Base-by-base conservation (phyloP, 2,888 invertebrate genomes). In the Cephonodes hylas region DNA sequence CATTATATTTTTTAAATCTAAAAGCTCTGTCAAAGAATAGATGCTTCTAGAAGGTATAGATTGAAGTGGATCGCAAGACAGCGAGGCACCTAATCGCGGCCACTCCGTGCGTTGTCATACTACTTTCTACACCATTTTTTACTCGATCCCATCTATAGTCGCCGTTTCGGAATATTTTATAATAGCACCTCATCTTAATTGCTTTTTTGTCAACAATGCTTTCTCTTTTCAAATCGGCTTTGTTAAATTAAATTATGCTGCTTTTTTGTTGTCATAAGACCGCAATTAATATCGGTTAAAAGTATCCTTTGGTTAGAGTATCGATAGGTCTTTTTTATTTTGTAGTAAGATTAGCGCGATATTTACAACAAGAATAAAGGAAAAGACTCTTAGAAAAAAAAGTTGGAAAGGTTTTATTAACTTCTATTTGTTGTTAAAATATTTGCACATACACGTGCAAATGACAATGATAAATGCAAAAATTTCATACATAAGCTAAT, bases 41-140 rank as follows among this genome's bases (percentile, higher is more conserved):
- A 20, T 73, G 59, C 67, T 62, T 78, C 79, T 65, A 75, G 73
- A 38, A 3, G 38, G n/a, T 38, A 38, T n/a, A 38, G 15, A 22
- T 5, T 60, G 63, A 45, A 67, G 62, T 66, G 61, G 67, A 66
- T 67, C 66, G 64, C 66, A 64, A 62, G 74, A 75, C 74, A 68
- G 76, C 74, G 71, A 79, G 73, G 71, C 72, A 74, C 73, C 83
- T 85, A 84, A 85, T 83, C 84, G 84, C 76, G 77, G 65, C 64
- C 61, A 60, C 57, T 63, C 68, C 77, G 75, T 75, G 77, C 81
- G 86, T 83, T 84, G 88, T 86, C 86, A 84, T 87, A 83, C 89
- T 82, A 89, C 89, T 90, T 89, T 90, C 89, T 89, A 89, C 84
- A 82, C 85, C 78, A 77, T 88, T 89, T 86, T 89, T 89, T 88